Conservation (phyloP, 2,797 vertebrate genomes). For the Chaetophractus vellerosus region DNA sequence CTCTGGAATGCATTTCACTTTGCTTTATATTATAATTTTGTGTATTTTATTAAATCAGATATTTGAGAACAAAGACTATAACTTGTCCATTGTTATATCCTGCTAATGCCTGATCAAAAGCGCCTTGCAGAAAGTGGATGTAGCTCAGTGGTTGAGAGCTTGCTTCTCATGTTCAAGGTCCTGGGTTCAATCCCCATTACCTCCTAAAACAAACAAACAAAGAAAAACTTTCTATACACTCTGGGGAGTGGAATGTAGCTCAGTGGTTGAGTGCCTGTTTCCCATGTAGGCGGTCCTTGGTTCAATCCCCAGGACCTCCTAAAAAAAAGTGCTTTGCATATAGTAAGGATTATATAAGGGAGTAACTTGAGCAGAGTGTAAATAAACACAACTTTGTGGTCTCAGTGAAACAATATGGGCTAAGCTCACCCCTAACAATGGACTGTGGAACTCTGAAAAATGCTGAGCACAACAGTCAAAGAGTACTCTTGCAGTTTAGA, state of each 20-base stretch:
- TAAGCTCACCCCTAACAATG: background rate
- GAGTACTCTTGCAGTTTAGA: background rate
- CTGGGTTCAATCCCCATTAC: no score
- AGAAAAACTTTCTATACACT: no score
- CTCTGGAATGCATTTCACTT: constrained; percentile 32
- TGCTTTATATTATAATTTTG: constrained; percentile 3
- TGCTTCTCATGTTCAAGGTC: no score
- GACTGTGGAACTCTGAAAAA: background rate
- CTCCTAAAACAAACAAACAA: no score
- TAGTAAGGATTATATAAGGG: constrained; percentile 48
- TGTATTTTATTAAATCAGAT: background rate
- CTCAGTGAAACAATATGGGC: background rate
- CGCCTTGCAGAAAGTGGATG: background rate
- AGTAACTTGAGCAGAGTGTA: constrained; percentile 8
- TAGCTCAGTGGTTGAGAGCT: no score
- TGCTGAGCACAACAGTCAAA: background rate
- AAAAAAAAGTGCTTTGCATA: background rate
- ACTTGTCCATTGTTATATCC: background rate
- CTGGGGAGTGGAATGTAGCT: no score
- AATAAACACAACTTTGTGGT: background rate
- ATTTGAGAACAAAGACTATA: constrained; percentile 18
- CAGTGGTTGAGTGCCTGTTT: no score
- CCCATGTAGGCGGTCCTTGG: no score
- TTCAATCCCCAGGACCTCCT: no score
- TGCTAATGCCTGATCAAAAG: constrained; percentile 30